Percentiles rank a stretch among this genome's conserved stretches.
Evolutionary conservation across 2,888 invertebrate genomes (phyloP).

Genomic region (Drosophila leonis): DNA sequence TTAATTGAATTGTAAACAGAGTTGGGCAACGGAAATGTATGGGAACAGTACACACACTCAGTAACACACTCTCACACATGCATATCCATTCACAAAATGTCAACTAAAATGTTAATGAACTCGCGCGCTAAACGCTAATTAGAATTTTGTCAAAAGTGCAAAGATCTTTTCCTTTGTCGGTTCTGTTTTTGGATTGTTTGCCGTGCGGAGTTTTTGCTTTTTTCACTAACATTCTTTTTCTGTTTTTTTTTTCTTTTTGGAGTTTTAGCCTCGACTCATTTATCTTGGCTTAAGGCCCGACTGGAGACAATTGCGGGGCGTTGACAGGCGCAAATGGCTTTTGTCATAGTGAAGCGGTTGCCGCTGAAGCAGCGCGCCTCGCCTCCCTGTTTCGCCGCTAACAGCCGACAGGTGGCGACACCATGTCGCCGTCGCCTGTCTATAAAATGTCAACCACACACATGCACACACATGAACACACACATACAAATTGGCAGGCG

Average conservation of each 20-base stretch:
- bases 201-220: slow-evolving; percentile 22
- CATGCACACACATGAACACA: slow-evolving; percentile 4
- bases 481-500: slow-evolving; percentile 50
- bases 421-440: slow-evolving; percentile 61
- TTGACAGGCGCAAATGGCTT: slow-evolving; percentile 79
- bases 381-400: slow-evolving; percentile 15
- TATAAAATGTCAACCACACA: slow-evolving; percentile 56
- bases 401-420: slow-evolving; percentile 75
- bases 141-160: slow-evolving; percentile 63
- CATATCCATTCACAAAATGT: slow-evolving; percentile 16
- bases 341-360: slow-evolving; percentile 57
- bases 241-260: slow-evolving; percentile 5
- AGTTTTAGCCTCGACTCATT: slow-evolving; percentile 55
- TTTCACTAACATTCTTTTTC: slow-evolving; percentile 1
- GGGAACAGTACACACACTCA: slow-evolving; percentile 31
- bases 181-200: slow-evolving; percentile 30
- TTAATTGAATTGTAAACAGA: slow-evolving; percentile 61
- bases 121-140: slow-evolving; percentile 41
- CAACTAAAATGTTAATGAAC: slow-evolving; percentile 56
- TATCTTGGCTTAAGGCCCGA: slow-evolving; percentile 51
- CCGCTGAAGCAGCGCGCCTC: slow-evolving; percentile 13
- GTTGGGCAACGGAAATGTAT: slow-evolving; percentile 47
- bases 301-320: slow-evolving; percentile 70
- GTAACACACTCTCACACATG: slow-evolving; percentile 7
- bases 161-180: slow-evolving; percentile 56